Base-by-base conservation (phyloP, 2,888 invertebrate species). In the Petrophora chlorosata region DNA sequence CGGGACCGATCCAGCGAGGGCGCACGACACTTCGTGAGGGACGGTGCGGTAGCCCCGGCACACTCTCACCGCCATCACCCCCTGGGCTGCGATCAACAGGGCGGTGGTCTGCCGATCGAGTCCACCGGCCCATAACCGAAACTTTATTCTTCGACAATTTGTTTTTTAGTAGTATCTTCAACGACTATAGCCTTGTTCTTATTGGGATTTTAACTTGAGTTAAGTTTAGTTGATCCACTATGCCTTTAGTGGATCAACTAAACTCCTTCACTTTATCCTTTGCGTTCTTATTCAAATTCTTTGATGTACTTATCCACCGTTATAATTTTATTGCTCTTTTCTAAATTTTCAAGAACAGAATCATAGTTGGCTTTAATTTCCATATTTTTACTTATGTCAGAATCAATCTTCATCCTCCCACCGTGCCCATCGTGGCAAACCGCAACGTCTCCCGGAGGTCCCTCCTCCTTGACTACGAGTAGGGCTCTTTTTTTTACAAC, bases 291-390 rank as follows among this genome's bases (percentile, higher is more conserved):
- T 75, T 63, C 0, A 79, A 50, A 48, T 85, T 80, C 19, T 88
- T 63, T 2, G 89, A 89, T 28, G 65, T n/a, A n/a, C n/a, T n/a
- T 67, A 45, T 89, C 75, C 15, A 48, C 40, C 1, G 62, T 56
- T 66, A 80, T 79, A 5, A 60, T 61, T 42, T 70, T 73, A 25
- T 15, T 34, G 12, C 5, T 3, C 33, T 34, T 39, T 47, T 81
- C 85, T 9, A 89, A 64, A 23, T 71, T 62, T 38, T 70, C 73
- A 1, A 89, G 78, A 16, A 89, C 50, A 5, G 79, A 80, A 53
- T 86, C 82, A 54, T 85, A 88, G 58, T 82, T 83, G 34, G 82
- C 63, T n/a, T 73, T 64, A 41, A 85, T 82, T 65, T 85, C 82
- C 61, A 76, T 78, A 58, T 82, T 80, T 59, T 79, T 85, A 60